Evolutionary conservation across 1,140 invertebrate species (phyloP).

Genomic region (Wiebesia pumilae): DNA sequence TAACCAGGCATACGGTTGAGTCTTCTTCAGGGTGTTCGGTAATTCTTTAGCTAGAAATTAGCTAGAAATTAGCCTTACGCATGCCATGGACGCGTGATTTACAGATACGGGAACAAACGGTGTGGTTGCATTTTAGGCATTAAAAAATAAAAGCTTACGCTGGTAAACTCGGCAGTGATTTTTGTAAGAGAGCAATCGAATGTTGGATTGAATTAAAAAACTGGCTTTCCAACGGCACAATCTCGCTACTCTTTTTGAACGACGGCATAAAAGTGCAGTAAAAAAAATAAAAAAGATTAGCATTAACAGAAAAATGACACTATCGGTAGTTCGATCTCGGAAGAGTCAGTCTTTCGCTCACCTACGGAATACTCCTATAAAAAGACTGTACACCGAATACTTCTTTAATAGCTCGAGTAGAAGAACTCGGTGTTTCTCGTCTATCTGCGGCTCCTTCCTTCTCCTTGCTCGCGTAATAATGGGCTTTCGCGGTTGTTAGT

Average conservation of each 20-base stretch:
- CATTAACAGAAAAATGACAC: constrained; percentile 5
- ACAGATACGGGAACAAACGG: no score
- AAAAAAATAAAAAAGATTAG: background rate
- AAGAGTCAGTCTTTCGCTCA: background rate
- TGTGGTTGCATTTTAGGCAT: background rate
- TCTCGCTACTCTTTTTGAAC: background rate
- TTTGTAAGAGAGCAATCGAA: background rate
- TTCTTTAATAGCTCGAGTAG: constrained; percentile 18
- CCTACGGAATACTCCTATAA: background rate
- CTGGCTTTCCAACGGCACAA: background rate
- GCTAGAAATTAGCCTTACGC: background rate
- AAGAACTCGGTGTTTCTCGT: constrained; percentile 33
- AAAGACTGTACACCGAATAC: constrained; percentile 13
- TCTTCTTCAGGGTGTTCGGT: background rate
- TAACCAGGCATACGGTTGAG: background rate
- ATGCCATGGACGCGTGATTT: no score
- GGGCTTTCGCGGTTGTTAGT: constrained; percentile 56
- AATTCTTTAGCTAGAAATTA: background rate
- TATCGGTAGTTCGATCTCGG: background rate
- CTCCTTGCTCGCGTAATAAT: constrained; percentile 54
- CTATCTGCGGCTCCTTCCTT: background rate
- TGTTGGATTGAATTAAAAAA: background rate
- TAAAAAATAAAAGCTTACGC: background rate
- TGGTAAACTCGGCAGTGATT: background rate
- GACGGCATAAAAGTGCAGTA: background rate